Evolutionary conservation across 2,888 invertebrate species (phyloP).

Genomic region (Drosophila merina): DNA sequence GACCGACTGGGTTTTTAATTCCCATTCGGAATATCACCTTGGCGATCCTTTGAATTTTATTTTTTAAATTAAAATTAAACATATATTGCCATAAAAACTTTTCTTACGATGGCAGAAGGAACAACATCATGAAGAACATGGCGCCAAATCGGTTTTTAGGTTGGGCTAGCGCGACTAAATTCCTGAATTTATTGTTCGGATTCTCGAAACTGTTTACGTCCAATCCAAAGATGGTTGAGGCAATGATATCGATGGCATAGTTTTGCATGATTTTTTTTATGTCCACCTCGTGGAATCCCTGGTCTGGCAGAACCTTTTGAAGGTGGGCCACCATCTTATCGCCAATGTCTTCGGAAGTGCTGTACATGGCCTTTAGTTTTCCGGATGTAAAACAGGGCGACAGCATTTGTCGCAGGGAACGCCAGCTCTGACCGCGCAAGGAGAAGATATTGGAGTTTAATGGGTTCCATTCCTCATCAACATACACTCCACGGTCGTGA

Average conservation of each 20-base stretch:
- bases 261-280: slow-evolving; percentile 79
- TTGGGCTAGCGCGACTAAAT: slow-evolving; percentile 53
- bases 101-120: slow-evolving; percentile 77
- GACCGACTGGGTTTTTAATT: slow-evolving; percentile 58
- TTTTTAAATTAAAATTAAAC: background rate
- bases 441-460: slow-evolving; percentile 85
- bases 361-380: slow-evolving; percentile 88
- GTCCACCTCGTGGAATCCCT: slow-evolving; percentile 83
- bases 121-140: slow-evolving; percentile 57
- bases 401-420: slow-evolving; percentile 86
- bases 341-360: slow-evolving; percentile 86
- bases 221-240: slow-evolving; percentile 84
- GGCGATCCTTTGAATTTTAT: slow-evolving; percentile 46
- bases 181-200: slow-evolving; percentile 79
- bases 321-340: slow-evolving; percentile 85
- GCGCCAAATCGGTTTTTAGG: slow-evolving; percentile 32
- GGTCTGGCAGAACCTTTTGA: slow-evolving; percentile 74
- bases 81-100: background rate
- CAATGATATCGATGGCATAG: slow-evolving; percentile 84
- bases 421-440: slow-evolving; percentile 86
- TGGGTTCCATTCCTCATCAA: slow-evolving; percentile 86
- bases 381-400: slow-evolving; percentile 88
- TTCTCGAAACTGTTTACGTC: slow-evolving; percentile 82
- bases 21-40: slow-evolving; percentile 63
- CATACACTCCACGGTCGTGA: slow-evolving; percentile 87